Base-by-base conservation (phyloP, 2,113 vertebrate species). In the Meriones unguiculatus region DNA sequence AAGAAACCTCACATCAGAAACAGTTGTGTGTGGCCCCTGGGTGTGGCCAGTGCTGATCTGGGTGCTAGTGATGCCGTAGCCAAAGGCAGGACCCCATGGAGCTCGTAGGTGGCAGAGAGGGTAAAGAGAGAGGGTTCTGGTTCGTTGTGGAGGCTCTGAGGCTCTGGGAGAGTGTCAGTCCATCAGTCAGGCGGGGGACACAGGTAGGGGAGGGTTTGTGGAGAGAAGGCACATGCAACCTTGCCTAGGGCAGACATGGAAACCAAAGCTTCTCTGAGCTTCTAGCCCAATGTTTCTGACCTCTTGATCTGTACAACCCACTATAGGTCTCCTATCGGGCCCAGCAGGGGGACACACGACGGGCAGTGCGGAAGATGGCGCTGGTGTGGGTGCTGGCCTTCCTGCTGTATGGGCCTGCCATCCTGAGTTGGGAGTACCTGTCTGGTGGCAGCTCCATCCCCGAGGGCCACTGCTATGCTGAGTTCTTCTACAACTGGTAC, bases 401-500 rank as follows among this genome's bases (percentile, higher is more conserved):
- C 97, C 98, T 99, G 92, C 97, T 99, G 0, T 99, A 99, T 0
- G 99, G 99, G 30, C 99, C 99, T 12, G 99, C 99, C 97, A 99
- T 99, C 22, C 98, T 99, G 96, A 99, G 98, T 95, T 99, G 99
- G 99, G 99, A 99, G 97, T 94, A 99, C 10, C 90, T 99, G 7
- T 98, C 98, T 0, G 99, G 98, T 0, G 86, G 2, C 88, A 99
- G 98, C 67, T 98, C 98, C 96, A 98, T 99, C 46, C 98, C 98
- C 0, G 95, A 97, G 0, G 98, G 98, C 93, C 98, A 99, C 70
- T 99, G 99, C 98, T 99, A 99, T 0, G 99, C 98, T 0, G 99
- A 99, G 67, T 99, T 99, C 96, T 99, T 99, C 97, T 98, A 99
- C 98, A 99, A 99, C 98, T 99, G 99, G 99, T 98, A 99, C 96